Base-by-base conservation (phyloP, 2,797 vertebrate species). In the Mormyrus hasselquistii region DNA sequence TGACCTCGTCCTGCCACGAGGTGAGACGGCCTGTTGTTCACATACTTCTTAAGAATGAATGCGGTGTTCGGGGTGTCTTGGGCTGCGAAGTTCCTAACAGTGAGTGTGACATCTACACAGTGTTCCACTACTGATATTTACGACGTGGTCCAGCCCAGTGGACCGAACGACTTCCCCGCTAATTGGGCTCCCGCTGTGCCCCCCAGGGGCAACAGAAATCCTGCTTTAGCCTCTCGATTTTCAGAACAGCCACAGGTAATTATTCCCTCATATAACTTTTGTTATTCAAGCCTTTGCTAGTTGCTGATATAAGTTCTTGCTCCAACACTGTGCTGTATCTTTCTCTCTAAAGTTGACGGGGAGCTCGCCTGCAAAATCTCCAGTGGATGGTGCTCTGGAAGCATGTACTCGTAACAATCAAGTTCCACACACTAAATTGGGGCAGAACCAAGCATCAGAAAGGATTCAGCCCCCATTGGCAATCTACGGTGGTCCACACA, bases 1-100 rank as follows among this genome's bases (percentile, higher is more conserved):
- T 98, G 91, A 96, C 96, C 2, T 90, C 90, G 3, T 93, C 96
- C 0, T 97, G 95, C 88, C 94, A 93, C 50, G 93, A 95, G 95
- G 97, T 98, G 92, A 92, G 91, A 12, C 1, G 2, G 49, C 76
- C 14, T 49, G 0, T 6, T 2, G 44, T 83, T 53, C 25, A 53
- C 6, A 29, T 69, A 41, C 65, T 22, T 47, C 52, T 25, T 22
- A n/a, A 57, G 38, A 88, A 59, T 34, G 14, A 69, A n/a, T 12
- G 29, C 38, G 12, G 79, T 25, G 44, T 83, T 44, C 0, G 12
- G 34, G 22, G 69, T 29, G 22, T 76, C 4, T n/a, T 0, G 0
- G 57, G 22, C 62, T 12, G 38, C 84, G 34, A 6, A 22, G 49
- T 49, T 4, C 44, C 41, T 83, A 55, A 93, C 59, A 29, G 8